phyloP scores from a whole-genome alignment of 2,113 vertebrate genomes.

The Hiodon tergisus region DNA sequence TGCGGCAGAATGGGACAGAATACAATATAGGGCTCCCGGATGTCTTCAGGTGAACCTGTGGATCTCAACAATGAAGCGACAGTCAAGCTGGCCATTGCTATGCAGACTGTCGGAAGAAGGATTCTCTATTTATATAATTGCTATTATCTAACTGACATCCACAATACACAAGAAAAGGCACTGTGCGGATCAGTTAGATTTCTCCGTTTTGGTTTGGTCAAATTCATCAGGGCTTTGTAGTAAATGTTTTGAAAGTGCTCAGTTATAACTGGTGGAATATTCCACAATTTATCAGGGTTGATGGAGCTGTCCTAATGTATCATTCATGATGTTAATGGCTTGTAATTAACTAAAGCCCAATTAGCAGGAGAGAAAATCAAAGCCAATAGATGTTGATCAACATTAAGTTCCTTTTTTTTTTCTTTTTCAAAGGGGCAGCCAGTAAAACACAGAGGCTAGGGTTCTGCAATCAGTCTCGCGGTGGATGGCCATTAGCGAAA shows the following conservation, averaged over 20 bases:
- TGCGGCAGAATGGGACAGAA: conserved; percentile 38
- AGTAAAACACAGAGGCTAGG: conserved; percentile 27
- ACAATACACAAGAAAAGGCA: too few relatives aligned
- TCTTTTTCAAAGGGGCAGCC: conserved; percentile 10
- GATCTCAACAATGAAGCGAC: conserved; percentile 28
- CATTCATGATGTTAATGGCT: conserved; percentile 62
- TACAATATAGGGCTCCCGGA: conserved; percentile 41
- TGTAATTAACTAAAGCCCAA: conserved; percentile 59
- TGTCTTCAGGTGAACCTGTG: conserved; percentile 42
- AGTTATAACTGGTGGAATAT: background rate
- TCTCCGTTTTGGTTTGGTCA: too few relatives aligned
- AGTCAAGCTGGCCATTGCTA: background rate
- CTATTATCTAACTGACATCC: too few relatives aligned
- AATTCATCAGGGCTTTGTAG: background rate
- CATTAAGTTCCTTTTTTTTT: conserved; percentile 37
- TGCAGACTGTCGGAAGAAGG: background rate
- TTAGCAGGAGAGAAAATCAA: conserved; percentile 61
- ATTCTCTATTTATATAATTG: too few relatives aligned
- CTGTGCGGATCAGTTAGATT: too few relatives aligned
- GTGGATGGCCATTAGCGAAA: conserved; percentile 31
- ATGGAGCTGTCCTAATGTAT: conserved; percentile 48
- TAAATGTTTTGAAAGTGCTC: background rate
- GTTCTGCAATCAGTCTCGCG: conserved; percentile 30
- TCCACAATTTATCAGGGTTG: conserved; percentile 1
- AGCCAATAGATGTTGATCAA: conserved; percentile 53